Evolutionary conservation across 1,140 invertebrate species (phyloP).

Genomic region (Subanguina moxae): DNA sequence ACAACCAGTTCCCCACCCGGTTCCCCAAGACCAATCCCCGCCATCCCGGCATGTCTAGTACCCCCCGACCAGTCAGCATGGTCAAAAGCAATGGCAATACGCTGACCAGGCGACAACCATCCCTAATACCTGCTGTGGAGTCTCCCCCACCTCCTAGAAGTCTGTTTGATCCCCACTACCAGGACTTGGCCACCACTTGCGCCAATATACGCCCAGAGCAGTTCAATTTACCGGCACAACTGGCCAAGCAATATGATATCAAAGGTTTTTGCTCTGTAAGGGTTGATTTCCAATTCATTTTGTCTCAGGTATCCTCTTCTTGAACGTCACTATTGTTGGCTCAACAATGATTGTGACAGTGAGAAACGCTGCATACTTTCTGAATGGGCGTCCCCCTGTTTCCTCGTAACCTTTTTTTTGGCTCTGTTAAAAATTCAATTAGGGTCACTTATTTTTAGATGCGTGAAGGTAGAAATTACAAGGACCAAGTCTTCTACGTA

Average conservation of each 20-base stretch:
- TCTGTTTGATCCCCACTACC: conserved; percentile 28
- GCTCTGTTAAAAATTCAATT: too few species aligned
- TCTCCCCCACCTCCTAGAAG: conserved; percentile 18
- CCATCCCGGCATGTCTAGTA: conserved; percentile 15
- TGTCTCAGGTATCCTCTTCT: conserved; percentile 27
- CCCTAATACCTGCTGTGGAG: conserved; percentile 3
- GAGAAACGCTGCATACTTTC: conserved; percentile 29
- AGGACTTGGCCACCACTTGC: conserved; percentile 8
- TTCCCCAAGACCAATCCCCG: conserved; percentile 34
- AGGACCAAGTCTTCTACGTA: too few species aligned
- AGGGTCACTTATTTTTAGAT: too few species aligned
- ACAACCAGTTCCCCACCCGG: conserved; percentile 1
- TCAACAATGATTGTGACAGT: conserved; percentile 17
- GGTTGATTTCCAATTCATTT: not conserved
- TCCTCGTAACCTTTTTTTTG: conserved; percentile 17
- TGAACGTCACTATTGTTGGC: conserved; percentile 20
- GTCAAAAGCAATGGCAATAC: not conserved
- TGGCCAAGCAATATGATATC: conserved; percentile 27
- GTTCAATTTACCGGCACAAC: conserved; percentile 22
- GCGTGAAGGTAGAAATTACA: too few species aligned
- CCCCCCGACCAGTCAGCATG: not conserved
- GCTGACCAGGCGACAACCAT: not conserved
- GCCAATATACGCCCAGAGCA: conserved; percentile 15
- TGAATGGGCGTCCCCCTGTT: conserved; percentile 18
- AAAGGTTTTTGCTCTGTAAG: conserved; percentile 11